Evolutionary conservation across 2,888 invertebrate genomes (phyloP).

Genomic region (Andrena bicolor): DNA sequence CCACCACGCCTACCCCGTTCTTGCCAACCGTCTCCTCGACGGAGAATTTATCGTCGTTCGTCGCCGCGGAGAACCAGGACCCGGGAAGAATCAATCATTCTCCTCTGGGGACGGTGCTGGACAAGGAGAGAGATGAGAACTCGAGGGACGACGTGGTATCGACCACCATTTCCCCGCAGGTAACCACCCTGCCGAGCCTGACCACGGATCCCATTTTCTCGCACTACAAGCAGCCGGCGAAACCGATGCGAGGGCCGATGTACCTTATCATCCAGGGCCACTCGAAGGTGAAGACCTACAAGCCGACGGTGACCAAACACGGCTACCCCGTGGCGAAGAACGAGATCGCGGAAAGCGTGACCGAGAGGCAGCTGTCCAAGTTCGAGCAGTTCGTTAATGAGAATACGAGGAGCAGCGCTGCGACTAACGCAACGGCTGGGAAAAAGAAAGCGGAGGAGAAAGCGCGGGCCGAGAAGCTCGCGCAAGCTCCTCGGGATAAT

Average conservation of each 20-base stretch:
- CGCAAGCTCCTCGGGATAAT: constrained; percentile 60
- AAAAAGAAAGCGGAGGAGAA: constrained; percentile 64
- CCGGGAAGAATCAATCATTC: constrained; percentile 49
- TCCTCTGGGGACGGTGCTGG: constrained; percentile 74
- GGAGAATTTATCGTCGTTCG: constrained; percentile 17
- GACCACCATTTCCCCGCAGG: constrained; percentile 81
- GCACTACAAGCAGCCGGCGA: constrained; percentile 88
- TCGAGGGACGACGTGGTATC: constrained; percentile 44
- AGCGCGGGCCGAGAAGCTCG: constrained; percentile 60
- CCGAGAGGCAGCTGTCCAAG: constrained; percentile 72
- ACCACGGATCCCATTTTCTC: constrained; percentile 88
- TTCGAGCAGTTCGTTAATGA: constrained; percentile 77
- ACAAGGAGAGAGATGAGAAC: constrained; percentile 62
- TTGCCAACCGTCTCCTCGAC: constrained; percentile 37
- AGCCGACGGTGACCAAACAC: constrained; percentile 85
- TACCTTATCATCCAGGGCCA: constrained; percentile 94
- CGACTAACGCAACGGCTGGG: constrained; percentile 33
- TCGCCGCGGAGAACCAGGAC: background rate
- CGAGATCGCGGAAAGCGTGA: constrained; percentile 68
- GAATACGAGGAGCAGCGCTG: constrained; percentile 66
- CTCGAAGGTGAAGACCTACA: constrained; percentile 94
- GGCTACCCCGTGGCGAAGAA: constrained; percentile 69
- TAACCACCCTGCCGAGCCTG: constrained; percentile 86
- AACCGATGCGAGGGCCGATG: constrained; percentile 88
- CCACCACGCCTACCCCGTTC: constrained; percentile 42